phyloP scores from a whole-genome alignment of 2,113 vertebrate genomes.

The Pollachius pollachius region DNA sequence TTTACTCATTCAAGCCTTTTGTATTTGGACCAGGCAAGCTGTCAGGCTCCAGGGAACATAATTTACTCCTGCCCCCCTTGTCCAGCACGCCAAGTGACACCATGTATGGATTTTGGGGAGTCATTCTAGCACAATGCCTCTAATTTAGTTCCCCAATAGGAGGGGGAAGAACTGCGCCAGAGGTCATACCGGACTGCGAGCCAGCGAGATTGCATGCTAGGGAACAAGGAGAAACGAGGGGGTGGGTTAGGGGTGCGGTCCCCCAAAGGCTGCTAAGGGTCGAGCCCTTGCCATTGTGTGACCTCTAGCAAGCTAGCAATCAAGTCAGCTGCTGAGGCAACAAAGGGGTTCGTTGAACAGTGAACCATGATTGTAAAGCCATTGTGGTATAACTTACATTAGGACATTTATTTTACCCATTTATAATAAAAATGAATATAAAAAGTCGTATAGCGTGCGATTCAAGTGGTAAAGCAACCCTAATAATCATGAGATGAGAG shows the following conservation, averaged over 20 bases:
- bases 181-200: conserved; percentile 72
- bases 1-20: conserved; percentile 43
- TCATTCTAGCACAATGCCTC: conserved; percentile 76
- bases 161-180: conserved; percentile 67
- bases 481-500: too few species aligned
- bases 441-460: too few species aligned
- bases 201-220: conserved; percentile 46
- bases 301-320: conserved; percentile 68
- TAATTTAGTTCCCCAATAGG: conserved; percentile 75
- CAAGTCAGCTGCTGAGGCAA: conserved; percentile 57
- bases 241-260: conserved; percentile 71
- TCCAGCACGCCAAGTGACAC: conserved; percentile 59
- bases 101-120: conserved; percentile 75
- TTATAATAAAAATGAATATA: too few species aligned
- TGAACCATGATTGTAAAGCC: not conserved
- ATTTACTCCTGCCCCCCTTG: conserved; percentile 60
- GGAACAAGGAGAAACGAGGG: conserved; percentile 21
- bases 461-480: too few species aligned
- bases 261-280: conserved; percentile 75
- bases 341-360: conserved; percentile 31
- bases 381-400: not conserved
- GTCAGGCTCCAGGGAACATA: conserved; percentile 49
- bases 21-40: conserved; percentile 37
- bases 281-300: conserved; percentile 72
- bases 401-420: not conserved